Evolutionary conservation across 2,797 vertebrate genomes (phyloP).

Genomic region (Ceyx erithaca): DNA sequence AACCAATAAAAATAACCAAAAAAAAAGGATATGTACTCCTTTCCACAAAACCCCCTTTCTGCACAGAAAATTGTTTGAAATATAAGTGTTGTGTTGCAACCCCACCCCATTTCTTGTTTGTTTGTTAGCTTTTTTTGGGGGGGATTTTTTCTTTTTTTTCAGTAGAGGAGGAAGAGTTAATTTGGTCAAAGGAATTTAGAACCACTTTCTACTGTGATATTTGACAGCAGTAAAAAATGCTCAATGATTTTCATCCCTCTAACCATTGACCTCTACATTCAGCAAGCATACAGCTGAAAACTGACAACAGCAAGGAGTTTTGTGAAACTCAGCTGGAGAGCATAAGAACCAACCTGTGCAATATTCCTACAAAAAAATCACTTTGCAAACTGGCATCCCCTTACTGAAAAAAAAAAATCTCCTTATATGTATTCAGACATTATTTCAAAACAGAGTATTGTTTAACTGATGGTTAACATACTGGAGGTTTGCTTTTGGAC

Average conservation of each 20-base stretch:
- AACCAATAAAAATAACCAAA: background rate
- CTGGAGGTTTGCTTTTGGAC: background rate
- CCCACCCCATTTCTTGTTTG: rapidly evolving
- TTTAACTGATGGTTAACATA: background rate
- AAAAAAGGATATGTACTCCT: background rate
- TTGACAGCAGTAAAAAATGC: background rate
- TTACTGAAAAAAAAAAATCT: background rate
- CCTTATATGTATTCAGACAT: background rate
- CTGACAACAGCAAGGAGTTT: background rate
- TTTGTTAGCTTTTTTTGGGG: too few relatives aligned
- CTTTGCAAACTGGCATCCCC: background rate
- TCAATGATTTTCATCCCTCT: background rate
- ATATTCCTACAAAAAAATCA: background rate
- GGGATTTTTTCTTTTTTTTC: too few relatives aligned
- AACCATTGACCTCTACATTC: background rate
- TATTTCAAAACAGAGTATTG: background rate
- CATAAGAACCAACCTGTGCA: background rate
- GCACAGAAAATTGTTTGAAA: background rate
- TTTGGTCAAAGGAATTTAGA: background rate
- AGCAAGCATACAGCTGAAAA: background rate
- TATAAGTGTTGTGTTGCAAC: background rate
- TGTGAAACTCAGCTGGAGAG: background rate
- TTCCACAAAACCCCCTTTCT: background rate
- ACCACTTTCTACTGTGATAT: background rate
- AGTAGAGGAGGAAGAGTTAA: background rate